These are phyloP conservation scores for Rotaria socialis DNA, from an alignment of 2,888 invertebrate genomes.

Conservation along the genomic window DNA sequence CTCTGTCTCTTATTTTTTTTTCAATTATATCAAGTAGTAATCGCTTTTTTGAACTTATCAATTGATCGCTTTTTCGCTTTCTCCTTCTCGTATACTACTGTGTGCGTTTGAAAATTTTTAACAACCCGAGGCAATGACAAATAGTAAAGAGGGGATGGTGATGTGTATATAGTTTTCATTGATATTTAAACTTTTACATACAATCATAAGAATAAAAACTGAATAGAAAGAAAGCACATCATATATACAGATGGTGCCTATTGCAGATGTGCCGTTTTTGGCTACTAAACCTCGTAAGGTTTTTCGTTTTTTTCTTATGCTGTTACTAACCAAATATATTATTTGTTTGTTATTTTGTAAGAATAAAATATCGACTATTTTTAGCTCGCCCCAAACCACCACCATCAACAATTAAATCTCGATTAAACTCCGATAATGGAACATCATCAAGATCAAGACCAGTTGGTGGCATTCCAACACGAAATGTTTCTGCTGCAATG, in stretches of 20 bases:
- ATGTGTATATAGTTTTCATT: background rate
- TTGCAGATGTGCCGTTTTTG: background rate
- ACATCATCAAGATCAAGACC: background rate
- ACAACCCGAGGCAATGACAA: background rate
- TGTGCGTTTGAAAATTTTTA: slow-evolving; percentile 10
- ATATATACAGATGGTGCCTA: background rate
- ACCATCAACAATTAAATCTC: background rate
- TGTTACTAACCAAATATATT: background rate
- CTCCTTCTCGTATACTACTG: background rate
- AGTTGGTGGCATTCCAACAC: background rate
- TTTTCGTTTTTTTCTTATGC: background rate
- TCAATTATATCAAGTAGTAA: background rate
- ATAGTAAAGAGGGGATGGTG: background rate
- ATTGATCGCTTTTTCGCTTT: background rate
- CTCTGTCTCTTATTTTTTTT: background rate
- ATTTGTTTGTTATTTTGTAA: background rate
- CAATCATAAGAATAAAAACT: background rate
- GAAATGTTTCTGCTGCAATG: background rate
- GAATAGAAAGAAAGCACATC: background rate
- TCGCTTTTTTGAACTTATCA: slow-evolving; percentile 23
- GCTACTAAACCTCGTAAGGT: slow-evolving; percentile 34
- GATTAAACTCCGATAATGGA: background rate
- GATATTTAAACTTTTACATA: slow-evolving; percentile 3
- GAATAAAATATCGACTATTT: background rate
- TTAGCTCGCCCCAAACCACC: slow-evolving; percentile 27